phyloP scores from a whole-genome alignment of 2,888 invertebrate genomes.

The Actias luna region DNA sequence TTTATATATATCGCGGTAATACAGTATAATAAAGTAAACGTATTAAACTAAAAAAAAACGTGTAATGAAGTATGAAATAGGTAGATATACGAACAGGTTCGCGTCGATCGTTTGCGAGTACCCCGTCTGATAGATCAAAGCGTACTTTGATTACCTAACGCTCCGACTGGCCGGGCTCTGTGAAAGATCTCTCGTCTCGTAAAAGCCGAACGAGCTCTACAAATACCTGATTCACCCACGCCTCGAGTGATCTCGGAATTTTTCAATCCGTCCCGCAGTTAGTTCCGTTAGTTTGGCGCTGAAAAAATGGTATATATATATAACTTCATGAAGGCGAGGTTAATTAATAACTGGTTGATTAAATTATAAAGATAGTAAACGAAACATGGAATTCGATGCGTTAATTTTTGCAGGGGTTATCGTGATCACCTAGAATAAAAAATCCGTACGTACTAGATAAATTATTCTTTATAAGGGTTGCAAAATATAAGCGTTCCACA shows the following conservation, averaged over 20 bases:
- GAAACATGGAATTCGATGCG: too few species aligned
- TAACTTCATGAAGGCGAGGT: too few species aligned
- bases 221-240: background rate
- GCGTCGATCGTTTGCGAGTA: background rate
- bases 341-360: too few species aligned
- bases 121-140: conserved; percentile 4
- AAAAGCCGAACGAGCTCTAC: background rate
- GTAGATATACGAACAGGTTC: background rate
- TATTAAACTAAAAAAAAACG: background rate
- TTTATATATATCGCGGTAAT: background rate
- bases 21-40: background rate
- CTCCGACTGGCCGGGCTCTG: background rate
- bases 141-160: background rate
- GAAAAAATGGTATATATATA: background rate
- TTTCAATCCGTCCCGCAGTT: background rate
- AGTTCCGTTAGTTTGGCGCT: background rate
- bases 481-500: too few species aligned
- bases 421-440: too few species aligned
- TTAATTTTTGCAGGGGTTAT: too few species aligned
- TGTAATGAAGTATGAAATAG: background rate
- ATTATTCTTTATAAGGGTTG: too few species aligned
- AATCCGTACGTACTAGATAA: too few species aligned
- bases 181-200: background rate
- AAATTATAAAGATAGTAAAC: too few species aligned
- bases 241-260: background rate